Evolutionary conservation across 1,140 invertebrate genomes (phyloP), one percentile per base, ranked within the genome.

Genomic region (Cepaea nemoralis): DNA sequence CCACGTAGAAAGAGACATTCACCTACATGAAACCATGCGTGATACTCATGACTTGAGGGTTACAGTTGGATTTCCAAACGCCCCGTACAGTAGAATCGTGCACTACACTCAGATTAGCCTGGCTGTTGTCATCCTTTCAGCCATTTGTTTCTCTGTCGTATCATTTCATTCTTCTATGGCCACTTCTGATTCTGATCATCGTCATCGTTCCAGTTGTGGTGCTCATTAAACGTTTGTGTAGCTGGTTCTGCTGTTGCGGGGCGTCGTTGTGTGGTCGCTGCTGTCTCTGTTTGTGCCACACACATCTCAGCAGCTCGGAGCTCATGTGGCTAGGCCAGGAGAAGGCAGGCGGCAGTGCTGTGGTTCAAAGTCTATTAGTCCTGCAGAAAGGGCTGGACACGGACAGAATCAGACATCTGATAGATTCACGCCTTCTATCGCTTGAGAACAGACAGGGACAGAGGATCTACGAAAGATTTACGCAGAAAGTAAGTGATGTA

Each of bases 351-450:
- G 84, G 89, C 16, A 88, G 89, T 48, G 89, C 91, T n/a, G 90
- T 93, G 12, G 89, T 92, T 12, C 93, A 93, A 83, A 91, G 91
- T 42, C 86, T 94, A 12, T 88, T 94, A 6, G 86, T 93, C 35
- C 87, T 94, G 42, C 93, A 93, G 73, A 87, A 89, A 8, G 91
- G 91, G 19, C 86, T 94, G 77, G 89, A 89, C 71, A 86, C 91
- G n/a, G 82, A 87, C n/a, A 88, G 89, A 42, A 88, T 93, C 19
- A 87, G 90, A 22, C 91, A 93, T 59, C 84, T 93, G 16, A 81
- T 94, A 24, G 86, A 91, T 27, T 87, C 89, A 8, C 85, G 93
- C 22, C 88, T 94, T 6, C 85, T 94, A 12, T 85, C 87, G 27
- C 90, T 91, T 39, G 90, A 91, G 48, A 91, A 90, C 69, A 86